Evolutionary conservation across 2,113 vertebrate species (phyloP), one percentile per base, ranked within the genome.

Genomic region (Plecotus auritus): DNA sequence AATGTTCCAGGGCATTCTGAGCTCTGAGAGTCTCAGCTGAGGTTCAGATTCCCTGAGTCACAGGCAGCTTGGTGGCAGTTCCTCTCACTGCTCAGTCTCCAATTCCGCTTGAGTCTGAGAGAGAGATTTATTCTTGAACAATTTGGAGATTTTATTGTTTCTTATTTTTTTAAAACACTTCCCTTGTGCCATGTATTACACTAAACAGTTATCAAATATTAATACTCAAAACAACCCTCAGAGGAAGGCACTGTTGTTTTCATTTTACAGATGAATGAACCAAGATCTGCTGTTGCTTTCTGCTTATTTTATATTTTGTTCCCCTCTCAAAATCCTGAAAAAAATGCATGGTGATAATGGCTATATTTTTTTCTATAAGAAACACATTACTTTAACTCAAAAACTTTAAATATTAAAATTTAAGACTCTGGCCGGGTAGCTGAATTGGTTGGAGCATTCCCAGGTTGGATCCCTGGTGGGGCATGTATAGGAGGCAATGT

Each of bases 41-140:
- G 4, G 17, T 18, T 12, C 45, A 11, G n/a, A 42, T 9, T 1
- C 45, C 3, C 1, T 0, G 12, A 23, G 10, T 11, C 32, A 5
- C 2, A 4, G 3, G 26, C 14, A 9, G 17, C 16, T 30, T 18
- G 12, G 37, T 0, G 11, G 10, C 51, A 8, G 3, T 1, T 1
- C 51, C 10, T 2, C 5, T 10, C 13, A 3, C 16, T 32, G 9
- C 5, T 42, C 12, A 7, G 13, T 18, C 35, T 40, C 4, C 35
- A 42, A 32, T 37, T 28, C 37, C 70, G 42, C 18, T 0, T 28
- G 59, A 2, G 0, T 40, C 4, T 66, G 22, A 49, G 12, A 22
- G 37, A 42, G 1, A 45, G 6, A 40, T 7, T 12, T 37, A 40
- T 9, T 56, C 5, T 30, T 47, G 9, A 35, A 9, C 0, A 8